Percentiles rank a stretch among this genome's conserved stretches.
phyloP scores from a whole-genome alignment of 2,888 invertebrate genomes.

The Apodemia zela region DNA sequence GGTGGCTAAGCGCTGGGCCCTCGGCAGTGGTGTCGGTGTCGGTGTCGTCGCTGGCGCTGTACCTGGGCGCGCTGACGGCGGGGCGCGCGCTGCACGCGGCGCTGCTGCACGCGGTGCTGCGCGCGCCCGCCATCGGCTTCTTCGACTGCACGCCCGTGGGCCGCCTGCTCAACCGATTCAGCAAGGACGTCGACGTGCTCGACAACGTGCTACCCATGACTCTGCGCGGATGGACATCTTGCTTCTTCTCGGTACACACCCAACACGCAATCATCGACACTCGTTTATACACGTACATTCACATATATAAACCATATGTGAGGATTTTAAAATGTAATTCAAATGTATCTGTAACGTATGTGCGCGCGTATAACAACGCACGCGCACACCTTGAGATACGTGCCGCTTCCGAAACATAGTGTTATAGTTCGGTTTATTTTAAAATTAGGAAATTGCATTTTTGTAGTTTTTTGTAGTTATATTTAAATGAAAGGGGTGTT shows the following conservation, averaged over 20 bases:
- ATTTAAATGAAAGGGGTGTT: neutral
- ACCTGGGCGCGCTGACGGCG: constrained; percentile 83
- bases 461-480: neutral
- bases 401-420: neutral
- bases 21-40: constrained; percentile 82
- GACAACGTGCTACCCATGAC: constrained; percentile 87
- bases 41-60: constrained; percentile 84
- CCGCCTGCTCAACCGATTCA: constrained; percentile 88
- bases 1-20: constrained; percentile 16
- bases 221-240: constrained; percentile 85
- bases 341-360: neutral
- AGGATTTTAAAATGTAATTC: too few relatives aligned
- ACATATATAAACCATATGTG: neutral
- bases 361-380: neutral
- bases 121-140: constrained; percentile 85
- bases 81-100: constrained; percentile 82
- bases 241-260: constrained; percentile 81
- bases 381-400: neutral
- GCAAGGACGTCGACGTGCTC: constrained; percentile 86
- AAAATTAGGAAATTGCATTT: neutral
- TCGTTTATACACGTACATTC: neutral
- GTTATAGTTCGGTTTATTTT: neutral
- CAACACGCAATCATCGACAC: neutral
- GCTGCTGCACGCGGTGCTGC: constrained; percentile 83
- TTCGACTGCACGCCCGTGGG: constrained; percentile 91